Evolutionary conservation across 2,797 vertebrate species (phyloP).

Genomic region (Avahi laniger): DNA sequence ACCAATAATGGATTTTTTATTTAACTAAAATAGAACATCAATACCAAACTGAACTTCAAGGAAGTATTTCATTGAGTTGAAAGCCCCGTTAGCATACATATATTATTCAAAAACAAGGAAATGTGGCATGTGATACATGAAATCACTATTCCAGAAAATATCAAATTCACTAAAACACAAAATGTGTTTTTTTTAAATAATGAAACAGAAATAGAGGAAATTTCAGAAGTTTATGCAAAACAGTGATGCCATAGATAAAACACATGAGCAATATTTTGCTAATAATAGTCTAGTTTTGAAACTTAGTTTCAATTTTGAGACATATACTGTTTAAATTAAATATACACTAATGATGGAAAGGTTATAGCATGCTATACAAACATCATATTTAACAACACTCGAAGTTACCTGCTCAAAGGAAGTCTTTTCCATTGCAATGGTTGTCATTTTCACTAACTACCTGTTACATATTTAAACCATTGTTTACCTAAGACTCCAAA

Average conservation of each 20-base stretch:
- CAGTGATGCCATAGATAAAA: neutral
- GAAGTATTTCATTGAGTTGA: neutral
- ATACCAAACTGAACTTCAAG: slow-evolving; percentile 43
- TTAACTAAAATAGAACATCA: slow-evolving; percentile 3
- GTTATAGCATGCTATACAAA: neutral
- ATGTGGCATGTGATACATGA: neutral
- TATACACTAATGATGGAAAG: neutral
- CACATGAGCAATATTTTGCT: neutral
- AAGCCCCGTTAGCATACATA: neutral
- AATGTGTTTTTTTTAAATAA: neutral
- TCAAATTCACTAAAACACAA: neutral
- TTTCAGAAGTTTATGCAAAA: slow-evolving; percentile 23
- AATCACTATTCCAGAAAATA: slow-evolving; percentile 15
- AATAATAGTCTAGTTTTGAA: neutral
- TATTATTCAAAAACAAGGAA: slow-evolving; percentile 28
- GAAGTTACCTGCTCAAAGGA: neutral
- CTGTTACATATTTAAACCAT: slow-evolving; percentile 61
- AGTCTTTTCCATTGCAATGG: neutral
- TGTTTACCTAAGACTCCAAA: slow-evolving; percentile 13
- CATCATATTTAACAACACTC: neutral
- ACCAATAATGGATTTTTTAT: neutral
- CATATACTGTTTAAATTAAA: neutral
- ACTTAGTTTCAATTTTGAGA: slow-evolving; percentile 23
- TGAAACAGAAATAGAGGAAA: neutral
- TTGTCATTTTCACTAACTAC: slow-evolving; percentile 49